Evolutionary conservation across 2,888 invertebrate species (phyloP), one percentile per base, ranked within the genome.

Genomic region (Apantesis nais): DNA sequence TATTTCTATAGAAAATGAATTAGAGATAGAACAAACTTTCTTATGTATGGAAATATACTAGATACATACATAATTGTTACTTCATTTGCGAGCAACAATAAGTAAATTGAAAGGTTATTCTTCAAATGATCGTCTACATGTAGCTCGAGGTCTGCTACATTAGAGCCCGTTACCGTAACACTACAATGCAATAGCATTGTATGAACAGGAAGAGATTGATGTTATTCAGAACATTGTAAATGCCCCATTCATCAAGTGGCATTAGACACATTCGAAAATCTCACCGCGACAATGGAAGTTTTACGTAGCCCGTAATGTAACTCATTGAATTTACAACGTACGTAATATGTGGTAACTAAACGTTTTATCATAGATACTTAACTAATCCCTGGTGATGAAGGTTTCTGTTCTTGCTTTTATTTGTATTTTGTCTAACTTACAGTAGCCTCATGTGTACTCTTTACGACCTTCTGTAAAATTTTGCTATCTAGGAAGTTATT

Each of bases 121-220:
- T 62, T 22, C 70, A 41, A 34, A 41, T 66, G 39, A 52, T 66
- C 70, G 25, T 61, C 37, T 44, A 29, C 34, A 37, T 62, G 55
- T 41, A 29, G 37, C 61, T 39, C 31, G 31, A 52, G 34, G 61
- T 48, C 62, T 62, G 29, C 31, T 67, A 63, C 60, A 71, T 63
- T 67, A 63, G 44, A 67, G 34, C 34, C 55, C 64, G 64, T 64
- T 64, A 69, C 58, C 58, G 44, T 63, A 63, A 58, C 67, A 68
- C 44, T 63, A n/a, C n/a, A n/a, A n/a, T n/a, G n/a, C 48, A 62
- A 70, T 63, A n/a, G 62, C 48, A 67, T 66, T 70, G 66, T 61
- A 52, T 61, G 39, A 66, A 39, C 65, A 66, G 48, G 66, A 61
- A 60, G 48, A 39, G 65, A 65, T 69, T 61, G 60, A 69, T 69